These are phyloP conservation scores for Nomada flava DNA, from an alignment of 2,888 invertebrate genomes.

Conservation along the genomic window DNA sequence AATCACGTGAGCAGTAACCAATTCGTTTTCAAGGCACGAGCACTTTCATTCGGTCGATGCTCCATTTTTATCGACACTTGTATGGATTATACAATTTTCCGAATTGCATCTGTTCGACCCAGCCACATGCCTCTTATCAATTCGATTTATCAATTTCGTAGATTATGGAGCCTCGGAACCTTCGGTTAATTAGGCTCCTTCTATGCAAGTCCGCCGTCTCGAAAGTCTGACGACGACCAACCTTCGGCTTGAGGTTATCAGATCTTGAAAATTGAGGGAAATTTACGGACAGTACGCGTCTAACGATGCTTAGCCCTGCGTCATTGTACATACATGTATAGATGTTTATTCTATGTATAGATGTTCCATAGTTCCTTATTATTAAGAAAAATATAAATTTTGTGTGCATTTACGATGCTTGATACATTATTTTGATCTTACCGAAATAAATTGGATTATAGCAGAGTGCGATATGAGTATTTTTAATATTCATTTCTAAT, in stretches of 20 bases:
- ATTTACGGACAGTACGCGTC: conserved; percentile 8
- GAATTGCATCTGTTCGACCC: conserved; percentile 56
- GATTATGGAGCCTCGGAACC: conserved; percentile 69
- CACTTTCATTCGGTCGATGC: not conserved
- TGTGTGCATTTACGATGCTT: too few relatives aligned
- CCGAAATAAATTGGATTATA: too few relatives aligned
- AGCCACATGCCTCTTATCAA: conserved; percentile 62
- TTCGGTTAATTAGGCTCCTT: conserved; percentile 72
- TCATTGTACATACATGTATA: too few relatives aligned
- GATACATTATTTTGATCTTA: too few relatives aligned
- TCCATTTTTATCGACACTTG: too few relatives aligned
- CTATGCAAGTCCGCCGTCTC: conserved; percentile 71
- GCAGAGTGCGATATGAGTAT: too few relatives aligned
- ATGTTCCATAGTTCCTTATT: not conserved
- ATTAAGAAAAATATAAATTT: too few relatives aligned
- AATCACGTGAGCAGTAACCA: too few relatives aligned
- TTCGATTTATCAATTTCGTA: conserved; percentile 70
- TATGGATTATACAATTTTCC: conserved; percentile 58
- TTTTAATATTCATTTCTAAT: too few relatives aligned
- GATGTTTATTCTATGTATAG: too few relatives aligned
- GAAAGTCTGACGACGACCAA: conserved; percentile 43
- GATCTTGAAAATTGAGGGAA: conserved; percentile 4
- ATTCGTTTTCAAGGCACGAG: too few relatives aligned
- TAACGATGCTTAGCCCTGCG: not conserved
- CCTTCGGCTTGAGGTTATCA: conserved; percentile 33